Evolutionary conservation across 2,888 invertebrate genomes (phyloP).

Genomic region (Eupithecia subumbrata): DNA sequence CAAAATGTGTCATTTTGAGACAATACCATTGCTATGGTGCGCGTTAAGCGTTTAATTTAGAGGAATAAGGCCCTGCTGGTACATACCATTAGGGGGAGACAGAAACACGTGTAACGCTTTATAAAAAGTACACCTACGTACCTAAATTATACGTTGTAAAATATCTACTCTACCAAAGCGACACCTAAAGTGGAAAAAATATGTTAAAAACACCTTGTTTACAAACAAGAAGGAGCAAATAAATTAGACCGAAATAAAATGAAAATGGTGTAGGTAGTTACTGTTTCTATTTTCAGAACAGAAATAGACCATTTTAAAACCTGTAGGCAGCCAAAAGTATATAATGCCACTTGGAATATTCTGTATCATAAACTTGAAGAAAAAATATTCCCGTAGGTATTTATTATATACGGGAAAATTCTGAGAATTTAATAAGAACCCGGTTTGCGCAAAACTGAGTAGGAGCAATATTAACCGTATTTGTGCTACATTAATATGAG

Average conservation of each 20-base stretch:
- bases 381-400: background rate
- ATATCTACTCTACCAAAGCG: too few relatives aligned
- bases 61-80: too few relatives aligned
- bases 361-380: background rate
- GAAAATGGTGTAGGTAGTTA: too few relatives aligned
- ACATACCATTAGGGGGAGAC: too few relatives aligned
- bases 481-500: background rate
- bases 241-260: background rate
- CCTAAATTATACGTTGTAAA: too few relatives aligned
- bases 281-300: background rate
- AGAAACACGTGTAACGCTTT: too few relatives aligned
- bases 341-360: background rate
- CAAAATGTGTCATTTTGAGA: too few relatives aligned
- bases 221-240: background rate
- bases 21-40: too few relatives aligned
- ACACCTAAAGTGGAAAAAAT: too few relatives aligned
- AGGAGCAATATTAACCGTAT: background rate
- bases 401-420: background rate
- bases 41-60: too few relatives aligned
- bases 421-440: conserved; percentile 10
- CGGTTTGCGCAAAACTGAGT: background rate
- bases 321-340: background rate
- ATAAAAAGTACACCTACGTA: too few relatives aligned
- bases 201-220: background rate
- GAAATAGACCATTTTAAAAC: background rate